phyloP scores from a whole-genome alignment of 2,888 invertebrate species.

The Brachypalpus laphriformis region DNA sequence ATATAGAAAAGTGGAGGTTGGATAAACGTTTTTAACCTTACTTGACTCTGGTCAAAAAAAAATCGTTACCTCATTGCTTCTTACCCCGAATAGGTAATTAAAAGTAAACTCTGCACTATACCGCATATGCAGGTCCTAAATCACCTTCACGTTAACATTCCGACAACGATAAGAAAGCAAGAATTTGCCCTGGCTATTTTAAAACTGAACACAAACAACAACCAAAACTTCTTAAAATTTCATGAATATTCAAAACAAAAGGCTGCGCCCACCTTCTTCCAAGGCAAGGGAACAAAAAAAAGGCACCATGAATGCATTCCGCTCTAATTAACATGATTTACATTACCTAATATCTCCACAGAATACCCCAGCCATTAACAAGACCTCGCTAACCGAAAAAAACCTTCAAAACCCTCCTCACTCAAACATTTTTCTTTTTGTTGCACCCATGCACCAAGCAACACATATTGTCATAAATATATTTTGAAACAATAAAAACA shows the following conservation, averaged over 20 bases:
- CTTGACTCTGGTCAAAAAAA: background rate
- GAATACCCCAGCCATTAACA: conserved; percentile 29
- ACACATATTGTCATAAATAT: conserved; percentile 36
- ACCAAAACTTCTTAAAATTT: conserved; percentile 14
- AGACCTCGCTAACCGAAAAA: conserved; percentile 9
- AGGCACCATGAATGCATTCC: conserved; percentile 14
- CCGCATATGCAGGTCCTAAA: background rate
- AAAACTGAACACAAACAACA: conserved; percentile 18
- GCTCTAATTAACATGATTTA: conserved; percentile 61
- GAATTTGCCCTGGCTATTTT: background rate
- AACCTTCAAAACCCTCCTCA: no score
- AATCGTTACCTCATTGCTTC: background rate
- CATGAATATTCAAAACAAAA: conserved; percentile 56
- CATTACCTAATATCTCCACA: conserved; percentile 41
- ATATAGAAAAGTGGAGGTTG: no score
- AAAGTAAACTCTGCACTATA: background rate
- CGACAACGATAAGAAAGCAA: background rate
- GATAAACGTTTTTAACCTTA: no score
- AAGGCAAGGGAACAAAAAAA: background rate
- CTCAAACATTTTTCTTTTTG: background rate
- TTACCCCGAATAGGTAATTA: background rate
- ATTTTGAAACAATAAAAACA: conserved; percentile 42
- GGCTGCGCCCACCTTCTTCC: background rate
- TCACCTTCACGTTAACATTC: background rate
- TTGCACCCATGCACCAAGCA: background rate